Conservation (phyloP, 1,140 invertebrate genomes). For the Leptinotarsa undecemlineata region DNA sequence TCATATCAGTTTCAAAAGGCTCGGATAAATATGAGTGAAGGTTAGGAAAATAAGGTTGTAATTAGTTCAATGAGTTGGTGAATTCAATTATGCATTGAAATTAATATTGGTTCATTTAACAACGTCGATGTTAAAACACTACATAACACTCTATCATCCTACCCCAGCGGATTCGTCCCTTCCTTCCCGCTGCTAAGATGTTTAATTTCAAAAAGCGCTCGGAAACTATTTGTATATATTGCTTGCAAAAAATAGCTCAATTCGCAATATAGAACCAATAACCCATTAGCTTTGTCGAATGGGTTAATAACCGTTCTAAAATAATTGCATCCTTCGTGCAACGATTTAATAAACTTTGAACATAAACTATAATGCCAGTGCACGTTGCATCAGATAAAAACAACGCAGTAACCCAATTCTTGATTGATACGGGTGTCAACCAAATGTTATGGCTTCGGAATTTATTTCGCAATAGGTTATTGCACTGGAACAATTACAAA, state of each 20-base stretch:
- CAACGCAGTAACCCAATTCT: conserved; percentile 5
- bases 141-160: too few relatives aligned
- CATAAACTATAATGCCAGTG: conserved; percentile 1
- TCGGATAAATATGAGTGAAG: too few relatives aligned
- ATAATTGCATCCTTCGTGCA: conserved; percentile 8
- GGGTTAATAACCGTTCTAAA: conserved; percentile 8
- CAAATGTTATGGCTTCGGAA: too few relatives aligned
- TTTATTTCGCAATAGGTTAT: too few relatives aligned
- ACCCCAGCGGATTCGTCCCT: neutral
- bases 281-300: neutral
- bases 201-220: neutral
- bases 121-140: too few relatives aligned
- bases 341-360: conserved; percentile 3
- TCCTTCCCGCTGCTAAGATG: neutral
- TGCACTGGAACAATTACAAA: too few relatives aligned
- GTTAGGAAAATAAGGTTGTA: too few relatives aligned
- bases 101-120: too few relatives aligned
- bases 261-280: neutral
- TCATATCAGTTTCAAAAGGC: too few relatives aligned
- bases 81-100: too few relatives aligned
- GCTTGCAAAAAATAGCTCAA: neutral
- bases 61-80: too few relatives aligned
- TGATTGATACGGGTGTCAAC: neutral
- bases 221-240: neutral
- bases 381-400: conserved; percentile 6